Base-by-base conservation (phyloP, 2,888 invertebrate species). In the Micoletzkya japonica region DNA sequence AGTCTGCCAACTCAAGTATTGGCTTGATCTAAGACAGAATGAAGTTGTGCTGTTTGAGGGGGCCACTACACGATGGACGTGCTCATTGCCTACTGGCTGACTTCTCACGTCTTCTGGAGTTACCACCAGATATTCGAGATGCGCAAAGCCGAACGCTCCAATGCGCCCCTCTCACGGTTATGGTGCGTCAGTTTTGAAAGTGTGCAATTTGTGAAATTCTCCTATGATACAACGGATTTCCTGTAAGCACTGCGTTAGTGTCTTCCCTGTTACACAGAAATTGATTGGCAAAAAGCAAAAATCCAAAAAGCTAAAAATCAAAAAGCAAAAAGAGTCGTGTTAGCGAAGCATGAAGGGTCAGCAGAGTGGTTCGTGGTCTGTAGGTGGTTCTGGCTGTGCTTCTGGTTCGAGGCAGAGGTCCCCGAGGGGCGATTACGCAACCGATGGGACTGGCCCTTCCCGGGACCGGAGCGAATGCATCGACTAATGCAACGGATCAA, bases 101-200 rank as follows among this genome's bases (percentile, higher is more conserved):
- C 79, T 34, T 77, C 77, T 36, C 81, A 83, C 73, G 83, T 84
- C 32, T 85, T 85, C 89, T 94, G 93, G 92, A 91, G 91, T 80
- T 94, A 93, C 88, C 94, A 94, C 87, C 92, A 93, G 76, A 88
- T 94, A 87, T 84, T 85, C 66, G 83, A 84, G 73, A 74, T 82
- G 76, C 76, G 70, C 28, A 76, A 74, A 56, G 75, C 74, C 28
- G 72, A 76, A 14, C 67, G 79, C 36, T 69, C 76, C 1, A 58
- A 76, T 37, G 76, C 79, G 6, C 82, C 83, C 14, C 70, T 84
- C 67, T 77, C 79, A 26, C 70, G 81, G 39, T 71, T 84, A 32
- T 84, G 84, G 84, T 79, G 44, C 30, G 76, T 67, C 0, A n/a
- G 6, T 54, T 64, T n/a, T n/a, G n/a, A n/a, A n/a, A n/a, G n/a